Conservation (phyloP, 2,797 vertebrate species). For the Morelia viridis region DNA sequence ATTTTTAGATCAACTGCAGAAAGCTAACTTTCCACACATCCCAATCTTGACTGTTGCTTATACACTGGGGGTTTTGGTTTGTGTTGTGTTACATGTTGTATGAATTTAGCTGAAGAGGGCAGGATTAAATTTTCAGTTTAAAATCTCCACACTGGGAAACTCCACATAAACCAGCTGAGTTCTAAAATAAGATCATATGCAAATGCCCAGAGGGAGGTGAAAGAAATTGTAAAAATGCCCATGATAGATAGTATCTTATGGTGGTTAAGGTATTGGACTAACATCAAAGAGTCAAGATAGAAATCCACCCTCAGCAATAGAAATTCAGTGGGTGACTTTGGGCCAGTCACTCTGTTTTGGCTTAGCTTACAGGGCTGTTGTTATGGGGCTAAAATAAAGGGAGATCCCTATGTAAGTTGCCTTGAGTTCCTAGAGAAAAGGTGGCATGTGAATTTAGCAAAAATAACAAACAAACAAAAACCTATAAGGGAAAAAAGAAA, state of each 20-base stretch:
- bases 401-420: neutral
- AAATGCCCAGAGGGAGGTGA: neutral
- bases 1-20: neutral
- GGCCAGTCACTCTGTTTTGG: neutral
- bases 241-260: neutral
- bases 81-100: neutral
- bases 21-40: neutral
- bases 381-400: neutral
- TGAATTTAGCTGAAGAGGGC: neutral
- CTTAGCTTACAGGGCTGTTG: neutral
- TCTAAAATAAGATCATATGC: neutral
- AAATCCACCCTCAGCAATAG: neutral
- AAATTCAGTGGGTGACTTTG: neutral
- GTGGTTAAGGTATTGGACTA: neutral
- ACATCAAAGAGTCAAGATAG: neutral
- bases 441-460: neutral
- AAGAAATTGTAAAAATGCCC: neutral
- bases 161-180: neutral
- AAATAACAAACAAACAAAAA: neutral
- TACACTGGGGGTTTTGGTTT: neutral
- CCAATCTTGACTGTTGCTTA: neutral
- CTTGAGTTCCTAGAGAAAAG: neutral
- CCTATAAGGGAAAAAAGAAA: neutral
- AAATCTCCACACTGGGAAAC: neutral
- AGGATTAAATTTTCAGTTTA: neutral